Conservation (phyloP, 2,888 invertebrate genomes). For the Fabriciana adippe region DNA sequence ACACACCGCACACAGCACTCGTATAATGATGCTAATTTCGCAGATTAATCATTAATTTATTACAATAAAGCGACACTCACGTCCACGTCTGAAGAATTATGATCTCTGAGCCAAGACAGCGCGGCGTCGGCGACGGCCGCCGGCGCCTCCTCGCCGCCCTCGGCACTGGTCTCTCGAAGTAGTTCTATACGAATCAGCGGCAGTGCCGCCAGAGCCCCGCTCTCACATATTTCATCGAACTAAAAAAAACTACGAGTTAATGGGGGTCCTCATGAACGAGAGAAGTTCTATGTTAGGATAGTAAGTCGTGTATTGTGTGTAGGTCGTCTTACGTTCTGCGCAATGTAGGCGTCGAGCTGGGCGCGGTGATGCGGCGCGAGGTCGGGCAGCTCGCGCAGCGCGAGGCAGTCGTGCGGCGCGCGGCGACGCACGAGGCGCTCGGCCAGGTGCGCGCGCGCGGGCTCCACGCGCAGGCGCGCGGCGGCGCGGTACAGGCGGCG, state of each 20-base stretch:
- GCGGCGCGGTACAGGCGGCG: conserved; percentile 92
- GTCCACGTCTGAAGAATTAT: conserved; percentile 44
- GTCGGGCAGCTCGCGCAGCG: conserved; percentile 84
- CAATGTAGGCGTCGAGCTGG: conserved; percentile 86
- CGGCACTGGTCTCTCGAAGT: conserved; percentile 87
- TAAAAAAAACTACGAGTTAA: conserved; percentile 50
- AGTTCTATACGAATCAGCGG: conserved; percentile 88
- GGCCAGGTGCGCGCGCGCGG: conserved; percentile 87
- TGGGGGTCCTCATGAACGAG: too few species aligned
- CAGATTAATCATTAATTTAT: too few species aligned
- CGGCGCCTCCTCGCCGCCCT: conserved; percentile 82
- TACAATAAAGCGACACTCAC: conserved; percentile 13
- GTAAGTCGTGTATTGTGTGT: too few species aligned
- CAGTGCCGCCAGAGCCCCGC: conserved; percentile 84
- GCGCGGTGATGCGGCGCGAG: conserved; percentile 79
- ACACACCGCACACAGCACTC: neutral
- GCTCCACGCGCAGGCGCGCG: conserved; percentile 88
- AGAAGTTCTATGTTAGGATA: too few species aligned
- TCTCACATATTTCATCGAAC: conserved; percentile 85
- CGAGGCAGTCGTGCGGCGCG: conserved; percentile 82
- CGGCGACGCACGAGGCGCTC: conserved; percentile 84
- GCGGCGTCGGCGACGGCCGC: conserved; percentile 84
- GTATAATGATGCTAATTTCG: neutral
- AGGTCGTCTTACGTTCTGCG: conserved; percentile 81
- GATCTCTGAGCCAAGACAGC: conserved; percentile 83